A percentile compares a stretch with the other conserved stretches of the same genome.
Conservation (phyloP, 2,797 vertebrate genomes). For the Phalanger gymnotis region DNA sequence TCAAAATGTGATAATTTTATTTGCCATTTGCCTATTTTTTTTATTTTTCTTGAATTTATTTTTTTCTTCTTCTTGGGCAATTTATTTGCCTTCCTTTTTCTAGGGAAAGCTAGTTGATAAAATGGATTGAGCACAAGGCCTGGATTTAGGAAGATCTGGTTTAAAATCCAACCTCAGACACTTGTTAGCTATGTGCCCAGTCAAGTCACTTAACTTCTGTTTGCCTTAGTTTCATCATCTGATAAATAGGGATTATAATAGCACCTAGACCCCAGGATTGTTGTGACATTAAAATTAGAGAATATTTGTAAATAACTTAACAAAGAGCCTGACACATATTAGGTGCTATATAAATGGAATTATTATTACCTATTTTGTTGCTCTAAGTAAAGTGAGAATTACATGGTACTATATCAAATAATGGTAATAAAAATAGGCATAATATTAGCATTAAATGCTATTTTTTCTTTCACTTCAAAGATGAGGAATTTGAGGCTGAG, state of each 20-base stretch:
- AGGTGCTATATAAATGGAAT: background rate
- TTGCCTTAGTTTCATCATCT: background rate
- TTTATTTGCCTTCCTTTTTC: background rate
- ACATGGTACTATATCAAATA: no score
- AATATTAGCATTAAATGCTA: background rate
- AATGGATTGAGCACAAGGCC: background rate
- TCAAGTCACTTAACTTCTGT: background rate
- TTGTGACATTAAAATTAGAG: background rate
- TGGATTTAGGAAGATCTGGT: background rate
- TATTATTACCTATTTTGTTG: background rate
- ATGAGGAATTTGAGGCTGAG: background rate
- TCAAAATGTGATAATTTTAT: background rate
- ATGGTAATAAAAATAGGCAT: background rate
- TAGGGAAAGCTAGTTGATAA: background rate
- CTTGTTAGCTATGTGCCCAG: background rate
- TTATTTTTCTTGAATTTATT: background rate
- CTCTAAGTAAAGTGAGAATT: background rate
- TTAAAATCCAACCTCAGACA: background rate
- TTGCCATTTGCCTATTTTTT: background rate
- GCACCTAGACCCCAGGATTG: background rate
- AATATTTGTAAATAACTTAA: background rate
- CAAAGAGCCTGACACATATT: background rate
- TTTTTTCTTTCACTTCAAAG: background rate
- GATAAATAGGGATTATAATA: background rate
- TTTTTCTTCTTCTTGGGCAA: background rate